A percentile compares a stretch with the other conserved stretches of the same genome.
Evolutionary conservation across 2,797 vertebrate species (phyloP).

Genomic region (Aulostomus chinensis): DNA sequence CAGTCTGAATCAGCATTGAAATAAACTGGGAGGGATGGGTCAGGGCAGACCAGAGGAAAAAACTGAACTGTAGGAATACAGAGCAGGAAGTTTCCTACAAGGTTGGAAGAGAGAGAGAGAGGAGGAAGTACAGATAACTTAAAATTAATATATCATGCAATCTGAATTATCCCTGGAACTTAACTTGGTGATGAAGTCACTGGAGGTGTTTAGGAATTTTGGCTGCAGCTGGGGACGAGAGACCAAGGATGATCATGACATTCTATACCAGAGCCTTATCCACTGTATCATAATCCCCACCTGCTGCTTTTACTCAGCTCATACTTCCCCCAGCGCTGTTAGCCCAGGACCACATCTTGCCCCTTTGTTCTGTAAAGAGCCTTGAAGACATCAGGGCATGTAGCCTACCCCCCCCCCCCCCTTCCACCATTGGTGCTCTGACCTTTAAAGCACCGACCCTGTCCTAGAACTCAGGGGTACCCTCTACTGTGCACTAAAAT

Average conservation of each 20-base stretch:
- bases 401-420: conserved; percentile 9
- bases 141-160: conserved; percentile 63
- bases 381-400: conserved; percentile 34
- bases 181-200: conserved; percentile 36
- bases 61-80: conserved; percentile 51
- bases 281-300: conserved; percentile 35
- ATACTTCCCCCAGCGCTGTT: conserved; percentile 34
- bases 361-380: conserved; percentile 36
- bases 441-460: conserved; percentile 53
- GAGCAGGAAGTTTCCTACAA: conserved; percentile 50
- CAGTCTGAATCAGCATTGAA: conserved; percentile 71
- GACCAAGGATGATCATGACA: conserved; percentile 74
- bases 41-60: conserved; percentile 50
- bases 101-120: conserved; percentile 45
- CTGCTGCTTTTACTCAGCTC: conserved; percentile 28
- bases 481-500: conserved; percentile 85
- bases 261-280: conserved; percentile 83
- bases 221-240: conserved; percentile 39
- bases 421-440: conserved; percentile 26
- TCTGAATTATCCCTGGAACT: conserved; percentile 42
- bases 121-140: conserved; percentile 40
- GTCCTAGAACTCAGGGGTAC: conserved; percentile 90
- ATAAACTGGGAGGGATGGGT: conserved; percentile 41
- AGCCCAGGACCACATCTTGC: conserved; percentile 45
- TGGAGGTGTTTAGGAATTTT: conserved; percentile 23